These are phyloP conservation scores for Leptinotarsa texana DNA, from an alignment of 1,140 invertebrate species.

Conservation along the genomic window DNA sequence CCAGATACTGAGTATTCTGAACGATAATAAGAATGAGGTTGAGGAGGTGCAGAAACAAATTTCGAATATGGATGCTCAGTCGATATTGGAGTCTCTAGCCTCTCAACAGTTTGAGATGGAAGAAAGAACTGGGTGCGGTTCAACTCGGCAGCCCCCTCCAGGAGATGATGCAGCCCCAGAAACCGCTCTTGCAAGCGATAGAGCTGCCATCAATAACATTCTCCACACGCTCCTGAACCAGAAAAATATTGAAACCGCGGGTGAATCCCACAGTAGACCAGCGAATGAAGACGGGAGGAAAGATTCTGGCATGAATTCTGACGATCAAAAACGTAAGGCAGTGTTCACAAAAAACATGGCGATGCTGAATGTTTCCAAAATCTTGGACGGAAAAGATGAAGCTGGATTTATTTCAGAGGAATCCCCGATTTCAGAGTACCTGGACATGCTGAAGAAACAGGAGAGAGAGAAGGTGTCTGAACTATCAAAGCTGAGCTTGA, in stretches of 20 bases:
- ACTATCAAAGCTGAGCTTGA: background rate
- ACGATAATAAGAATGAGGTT: conserved; percentile 18
- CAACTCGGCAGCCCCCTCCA: background rate
- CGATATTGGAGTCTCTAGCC: conserved; percentile 20
- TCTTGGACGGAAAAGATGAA: conserved; percentile 24
- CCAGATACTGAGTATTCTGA: conserved; percentile 9
- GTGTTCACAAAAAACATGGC: conserved; percentile 44
- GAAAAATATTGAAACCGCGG: background rate
- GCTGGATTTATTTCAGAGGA: background rate
- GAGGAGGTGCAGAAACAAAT: conserved; percentile 28
- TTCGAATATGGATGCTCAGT: background rate
- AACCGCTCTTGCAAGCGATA: background rate
- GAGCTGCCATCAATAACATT: background rate
- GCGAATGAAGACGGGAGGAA: background rate
- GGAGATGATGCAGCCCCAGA: conserved; percentile 7
- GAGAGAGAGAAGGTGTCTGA: background rate
- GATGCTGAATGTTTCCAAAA: conserved; percentile 38
- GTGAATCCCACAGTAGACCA: background rate
- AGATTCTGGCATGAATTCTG: background rate
- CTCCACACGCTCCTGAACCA: background rate
- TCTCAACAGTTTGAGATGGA: background rate
- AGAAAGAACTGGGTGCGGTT: background rate
- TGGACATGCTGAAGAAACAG: conserved; percentile 22
- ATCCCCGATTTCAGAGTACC: conserved; percentile 26
- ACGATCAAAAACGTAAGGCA: conserved; percentile 20